Evolutionary conservation across 2,797 vertebrate genomes (phyloP), one percentile per base, ranked within the genome.

Genomic region (Botia almorhae): DNA sequence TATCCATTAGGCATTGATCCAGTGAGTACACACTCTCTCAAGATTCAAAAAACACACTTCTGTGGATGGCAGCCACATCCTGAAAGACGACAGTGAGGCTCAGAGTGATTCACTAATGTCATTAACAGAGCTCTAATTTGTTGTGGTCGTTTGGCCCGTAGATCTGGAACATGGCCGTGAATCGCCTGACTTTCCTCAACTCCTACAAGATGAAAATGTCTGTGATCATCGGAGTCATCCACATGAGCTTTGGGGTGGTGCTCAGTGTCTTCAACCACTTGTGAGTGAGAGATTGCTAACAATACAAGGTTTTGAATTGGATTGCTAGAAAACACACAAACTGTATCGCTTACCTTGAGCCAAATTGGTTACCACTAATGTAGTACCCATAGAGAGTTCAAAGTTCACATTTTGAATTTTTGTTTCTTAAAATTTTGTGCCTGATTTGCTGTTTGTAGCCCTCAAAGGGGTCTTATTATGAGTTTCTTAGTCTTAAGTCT

Each of bases 141-240:
- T 83, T 84, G 43, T 74, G 56, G 43, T 67, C 65, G 23, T 85
- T 84, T 60, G 81, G 60, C 11, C 36, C 29, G 72, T 85, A 99
- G 98, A 98, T 99, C 17, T 99, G 98, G 98, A 98, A 96, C 91
- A 90, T 99, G 91, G 97, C 98, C 2, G 95, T 92, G 82, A 99
- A 99, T 83, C 96, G 97, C 0, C 96, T 99, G 83, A 95, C 94
- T 75, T 99, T 99, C 87, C 93, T 99, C 71, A 99, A 99, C 90
- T 99, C 98, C 12, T 99, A 97, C 90, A 99, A 99, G 89, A 99
- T 99, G 98, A 99, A 99, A 92, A 98, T 99, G 98, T 99, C 98
- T 1, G 94, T 99, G 79, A 94, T 98, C 82, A 91, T 99, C 11
- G 98, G 98, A 14, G 94, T 99, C 65, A 82, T 94, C 78, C 98